Base-by-base conservation (phyloP, 2,888 invertebrate genomes). In the Temnothorax rugatulus region DNA sequence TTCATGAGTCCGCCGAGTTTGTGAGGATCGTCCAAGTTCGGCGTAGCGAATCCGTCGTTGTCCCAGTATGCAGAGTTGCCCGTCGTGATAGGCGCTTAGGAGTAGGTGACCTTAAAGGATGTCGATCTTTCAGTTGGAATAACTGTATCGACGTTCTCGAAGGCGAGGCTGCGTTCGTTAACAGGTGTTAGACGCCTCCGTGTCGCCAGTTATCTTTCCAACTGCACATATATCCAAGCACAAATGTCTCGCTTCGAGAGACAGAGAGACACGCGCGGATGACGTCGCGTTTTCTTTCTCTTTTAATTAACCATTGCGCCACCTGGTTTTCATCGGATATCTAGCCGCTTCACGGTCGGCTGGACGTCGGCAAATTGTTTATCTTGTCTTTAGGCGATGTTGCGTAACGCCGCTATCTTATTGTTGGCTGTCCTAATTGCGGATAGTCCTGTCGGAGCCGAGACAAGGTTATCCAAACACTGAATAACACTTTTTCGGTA, bases 61-160 rank as follows among this genome's bases (percentile, higher is more conserved):
- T 79, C 21, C 59, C 57, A 21, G 73, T 71, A 79, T 73, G 79
- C 79, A 21, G 13, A 59, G 79, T 54, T 8, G 73, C 38, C 21
- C 47, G 47, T 59, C 74, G 57, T 44, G 74, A 73, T 81, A 73
- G 18, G 11, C 44, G 57, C 34, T 47, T 57, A 71, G 59, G 77
- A 88, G 84, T 88, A 86, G 88, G 88, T 86, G 90, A 89, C 88
- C 89, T 84, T 41, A 66, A 89, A 88, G 83, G 84, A 89, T 87
- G 88, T 86, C 77, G 83, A 89, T 87, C 75, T 79, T 47, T 47
- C 59, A 87, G 25, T 66, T 63, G 85, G 64, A 52, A 82, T 88
- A 88, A 88, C 87, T 82, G 88, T 84, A 84, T 75, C 83, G 52
- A 71, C 44, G 52, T 81, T 69, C 87, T 82, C 73, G 71, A 18